Conservation (phyloP, 2,113 vertebrate genomes). For the Ammodytes marinus region DNA sequence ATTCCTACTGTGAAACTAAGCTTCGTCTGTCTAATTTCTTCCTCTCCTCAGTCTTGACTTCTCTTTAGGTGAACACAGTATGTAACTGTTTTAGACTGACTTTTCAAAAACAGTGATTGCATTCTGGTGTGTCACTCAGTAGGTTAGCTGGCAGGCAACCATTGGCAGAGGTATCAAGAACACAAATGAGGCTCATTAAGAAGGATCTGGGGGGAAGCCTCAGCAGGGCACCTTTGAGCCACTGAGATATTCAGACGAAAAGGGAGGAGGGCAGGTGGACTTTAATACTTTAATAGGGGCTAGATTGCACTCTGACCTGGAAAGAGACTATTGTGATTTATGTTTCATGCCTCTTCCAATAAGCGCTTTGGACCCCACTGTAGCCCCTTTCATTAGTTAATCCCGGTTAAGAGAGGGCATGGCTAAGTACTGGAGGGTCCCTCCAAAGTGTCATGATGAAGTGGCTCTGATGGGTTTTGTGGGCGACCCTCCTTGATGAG, state of each 20-base stretch:
- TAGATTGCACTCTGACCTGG: not conserved
- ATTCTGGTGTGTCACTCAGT: not conserved
- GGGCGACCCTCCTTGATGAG: not conserved
- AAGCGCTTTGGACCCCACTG: not conserved
- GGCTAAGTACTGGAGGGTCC: not conserved
- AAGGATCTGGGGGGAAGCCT: slow-evolving; percentile 28
- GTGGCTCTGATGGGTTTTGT: not conserved
- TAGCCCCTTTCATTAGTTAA: not conserved
- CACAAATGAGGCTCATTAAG: slow-evolving; percentile 39
- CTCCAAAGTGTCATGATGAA: not conserved
- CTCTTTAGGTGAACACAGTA: not conserved
- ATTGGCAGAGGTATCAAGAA: slow-evolving; percentile 50
- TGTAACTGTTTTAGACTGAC: not conserved
- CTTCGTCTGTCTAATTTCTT: not conserved
- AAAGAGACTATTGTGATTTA: slow-evolving; percentile 17
- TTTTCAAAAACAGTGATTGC: slow-evolving; percentile 7
- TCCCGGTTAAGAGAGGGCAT: slow-evolving; percentile 1
- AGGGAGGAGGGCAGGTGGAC: slow-evolving; percentile 16
- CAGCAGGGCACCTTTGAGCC: not conserved
- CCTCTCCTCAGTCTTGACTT: not conserved
- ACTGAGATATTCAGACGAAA: slow-evolving; percentile 4
- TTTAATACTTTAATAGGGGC: slow-evolving; percentile 18
- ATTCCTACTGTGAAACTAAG: not conserved
- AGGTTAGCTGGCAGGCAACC: slow-evolving; percentile 38
- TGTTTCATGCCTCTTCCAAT: not conserved